Conservation (phyloP, 2,888 invertebrate genomes). For the Carcina quercana region DNA sequence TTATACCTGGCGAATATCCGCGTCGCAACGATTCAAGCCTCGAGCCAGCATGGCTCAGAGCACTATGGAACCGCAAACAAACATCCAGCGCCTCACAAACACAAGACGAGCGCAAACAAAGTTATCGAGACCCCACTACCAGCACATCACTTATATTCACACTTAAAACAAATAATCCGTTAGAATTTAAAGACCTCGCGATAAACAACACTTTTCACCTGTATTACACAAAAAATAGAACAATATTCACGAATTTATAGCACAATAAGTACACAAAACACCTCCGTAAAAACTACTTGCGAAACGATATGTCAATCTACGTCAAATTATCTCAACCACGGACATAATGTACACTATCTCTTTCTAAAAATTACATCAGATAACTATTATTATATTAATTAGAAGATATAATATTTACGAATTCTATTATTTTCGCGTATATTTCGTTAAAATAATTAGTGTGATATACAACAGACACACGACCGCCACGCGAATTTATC, state of each 20-base stretch:
- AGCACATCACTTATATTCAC: constrained; percentile 33
- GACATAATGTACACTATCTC: constrained; percentile 5
- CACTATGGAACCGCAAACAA: constrained; percentile 31
- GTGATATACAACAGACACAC: constrained; percentile 17
- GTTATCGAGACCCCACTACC: constrained; percentile 21
- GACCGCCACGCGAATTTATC: constrained; percentile 33
- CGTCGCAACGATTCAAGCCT: constrained; percentile 21
- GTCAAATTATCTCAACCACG: constrained; percentile 39
- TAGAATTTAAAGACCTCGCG: constrained; percentile 6
- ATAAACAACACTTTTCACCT: constrained; percentile 19
- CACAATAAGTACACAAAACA: constrained; percentile 59
- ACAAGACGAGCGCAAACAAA: constrained; percentile 20
- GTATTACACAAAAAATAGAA: constrained; percentile 22
- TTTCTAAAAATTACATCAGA: neutral
- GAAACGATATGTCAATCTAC: constrained; percentile 63
- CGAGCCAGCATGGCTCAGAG: constrained; percentile 43
- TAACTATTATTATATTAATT: neutral
- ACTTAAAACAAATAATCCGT: constrained; percentile 18
- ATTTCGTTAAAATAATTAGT: constrained; percentile 22
- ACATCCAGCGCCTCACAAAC: constrained; percentile 28
- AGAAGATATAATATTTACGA: constrained; percentile 8
- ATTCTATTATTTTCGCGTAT: constrained; percentile 24
- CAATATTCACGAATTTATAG: constrained; percentile 38
- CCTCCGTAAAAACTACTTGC: constrained; percentile 55
- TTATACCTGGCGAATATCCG: constrained; percentile 32